Conservation (phyloP, 2,888 invertebrate genomes). For the Gymnocheta viridis region DNA sequence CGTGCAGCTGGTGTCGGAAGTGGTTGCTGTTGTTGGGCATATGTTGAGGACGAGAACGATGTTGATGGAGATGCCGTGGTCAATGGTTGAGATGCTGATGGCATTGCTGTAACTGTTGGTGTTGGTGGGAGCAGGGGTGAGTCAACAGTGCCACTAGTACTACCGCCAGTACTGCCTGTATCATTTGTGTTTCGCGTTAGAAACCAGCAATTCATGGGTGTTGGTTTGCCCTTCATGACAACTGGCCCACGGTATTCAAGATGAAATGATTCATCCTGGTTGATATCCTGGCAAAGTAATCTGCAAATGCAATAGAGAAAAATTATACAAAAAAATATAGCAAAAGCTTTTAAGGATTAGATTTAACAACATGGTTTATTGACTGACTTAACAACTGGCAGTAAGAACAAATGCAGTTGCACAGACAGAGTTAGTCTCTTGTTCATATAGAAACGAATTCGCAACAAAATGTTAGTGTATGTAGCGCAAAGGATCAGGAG, state of each 20-base stretch:
- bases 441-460: not conserved
- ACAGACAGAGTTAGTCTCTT: not conserved
- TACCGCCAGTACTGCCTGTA: slow-evolving; percentile 63
- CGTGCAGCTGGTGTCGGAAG: slow-evolving; percentile 51
- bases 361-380: slow-evolving; percentile 26
- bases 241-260: slow-evolving; percentile 94
- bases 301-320: slow-evolving; percentile 83
- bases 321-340: not conserved
- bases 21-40: slow-evolving; percentile 47
- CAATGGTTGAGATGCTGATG: slow-evolving; percentile 63
- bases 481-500: not conserved
- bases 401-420: not conserved
- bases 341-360: slow-evolving; percentile 34
- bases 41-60: slow-evolving; percentile 55
- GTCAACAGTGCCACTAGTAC: slow-evolving; percentile 70
- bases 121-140: slow-evolving; percentile 75
- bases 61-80: slow-evolving; percentile 17
- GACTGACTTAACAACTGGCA: slow-evolving; percentile 26
- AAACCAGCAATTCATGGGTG: slow-evolving; percentile 97
- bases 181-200: slow-evolving; percentile 83
- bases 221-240: slow-evolving; percentile 95
- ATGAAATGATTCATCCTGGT: slow-evolving; percentile 91
- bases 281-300: slow-evolving; percentile 90
- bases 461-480: not conserved
- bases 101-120: slow-evolving; percentile 71